These are phyloP conservation scores for Arctocebus calabarensis DNA, from an alignment of 2,797 vertebrate species.

Conservation along the genomic window DNA sequence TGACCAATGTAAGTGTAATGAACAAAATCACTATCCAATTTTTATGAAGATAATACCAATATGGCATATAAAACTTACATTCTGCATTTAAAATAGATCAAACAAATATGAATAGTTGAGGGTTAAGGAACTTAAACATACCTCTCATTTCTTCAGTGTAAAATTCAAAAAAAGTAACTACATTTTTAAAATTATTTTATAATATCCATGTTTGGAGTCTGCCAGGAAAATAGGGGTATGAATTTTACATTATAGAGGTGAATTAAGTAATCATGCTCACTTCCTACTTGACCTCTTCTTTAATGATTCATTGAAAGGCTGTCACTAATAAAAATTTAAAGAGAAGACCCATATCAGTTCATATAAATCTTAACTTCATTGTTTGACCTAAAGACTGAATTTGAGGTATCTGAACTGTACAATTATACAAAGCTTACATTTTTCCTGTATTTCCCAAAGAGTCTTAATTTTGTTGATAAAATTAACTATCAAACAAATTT, in stretches of 20 bases:
- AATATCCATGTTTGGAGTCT: fast-evolving
- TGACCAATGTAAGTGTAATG: not conserved
- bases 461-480: not conserved
- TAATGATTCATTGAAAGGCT: not conserved
- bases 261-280: not conserved
- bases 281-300: not conserved
- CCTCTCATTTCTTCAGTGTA: not conserved
- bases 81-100: not conserved
- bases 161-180: not conserved
- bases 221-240: fast-evolving
- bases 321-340: not conserved
- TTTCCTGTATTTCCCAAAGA: not conserved
- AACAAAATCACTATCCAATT: not conserved
- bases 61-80: not conserved
- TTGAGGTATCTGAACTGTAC: not conserved
- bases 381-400: not conserved
- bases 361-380: not conserved
- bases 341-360: not conserved
- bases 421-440: too few relatives aligned
- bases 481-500: not conserved
- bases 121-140: not conserved
- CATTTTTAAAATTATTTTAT: not conserved
- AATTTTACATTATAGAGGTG: not conserved
- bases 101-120: not conserved
- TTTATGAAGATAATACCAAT: not conserved